Evolutionary conservation across 2,797 vertebrate genomes (phyloP).

Genomic region (Austrolebias charrua): DNA sequence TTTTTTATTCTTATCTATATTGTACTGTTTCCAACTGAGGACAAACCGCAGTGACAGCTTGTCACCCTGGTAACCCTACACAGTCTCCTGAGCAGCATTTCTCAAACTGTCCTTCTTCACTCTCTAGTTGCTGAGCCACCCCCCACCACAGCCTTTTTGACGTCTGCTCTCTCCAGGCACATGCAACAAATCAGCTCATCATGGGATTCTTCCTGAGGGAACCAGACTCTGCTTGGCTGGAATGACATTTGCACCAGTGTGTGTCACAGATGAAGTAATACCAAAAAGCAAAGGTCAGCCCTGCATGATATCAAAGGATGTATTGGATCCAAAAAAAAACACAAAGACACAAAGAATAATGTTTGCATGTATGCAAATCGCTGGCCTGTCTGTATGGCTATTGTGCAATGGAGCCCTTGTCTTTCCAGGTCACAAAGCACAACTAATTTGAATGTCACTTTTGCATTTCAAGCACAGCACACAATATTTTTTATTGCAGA

Average conservation of each 20-base stretch:
- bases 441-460: constrained; percentile 65
- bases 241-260: constrained; percentile 22
- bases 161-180: constrained; percentile 42
- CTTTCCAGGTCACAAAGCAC: constrained; percentile 48
- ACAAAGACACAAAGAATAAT: constrained; percentile 15
- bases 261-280: constrained; percentile 47
- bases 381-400: constrained; percentile 34
- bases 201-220: constrained; percentile 38
- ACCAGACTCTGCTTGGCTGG: constrained; percentile 31
- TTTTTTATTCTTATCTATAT: constrained; percentile 10
- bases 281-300: constrained; percentile 40
- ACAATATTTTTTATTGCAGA: constrained; percentile 15
- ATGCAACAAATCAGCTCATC: constrained; percentile 61
- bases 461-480: constrained; percentile 60
- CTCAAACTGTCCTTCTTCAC: constrained; percentile 43
- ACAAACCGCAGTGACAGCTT: constrained; percentile 58
- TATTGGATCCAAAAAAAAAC: constrained; percentile 31
- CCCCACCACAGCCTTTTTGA: constrained; percentile 33
- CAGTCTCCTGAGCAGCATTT: constrained; percentile 65
- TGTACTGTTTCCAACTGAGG: constrained; percentile 33
- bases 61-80: constrained; percentile 68
- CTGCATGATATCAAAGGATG: constrained; percentile 19
- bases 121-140: constrained; percentile 30
- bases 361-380: constrained; percentile 65
- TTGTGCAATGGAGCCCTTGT: constrained; percentile 7